Conservation (phyloP, 2,113 vertebrate genomes). For the Tringa solitaria region DNA sequence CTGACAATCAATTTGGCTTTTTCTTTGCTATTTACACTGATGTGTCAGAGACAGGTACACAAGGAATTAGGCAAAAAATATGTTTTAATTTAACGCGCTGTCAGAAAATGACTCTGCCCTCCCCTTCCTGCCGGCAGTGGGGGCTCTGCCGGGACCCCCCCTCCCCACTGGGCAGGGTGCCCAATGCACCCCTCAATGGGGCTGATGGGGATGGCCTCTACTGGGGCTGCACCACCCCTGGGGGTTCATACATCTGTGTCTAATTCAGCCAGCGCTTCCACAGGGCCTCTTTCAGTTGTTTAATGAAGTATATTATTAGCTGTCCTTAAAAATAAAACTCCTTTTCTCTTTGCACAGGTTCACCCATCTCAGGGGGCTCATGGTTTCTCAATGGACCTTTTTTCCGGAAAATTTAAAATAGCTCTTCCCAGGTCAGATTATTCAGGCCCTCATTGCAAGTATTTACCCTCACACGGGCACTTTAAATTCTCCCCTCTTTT, state of each 20-base stretch:
- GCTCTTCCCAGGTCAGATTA: background rate
- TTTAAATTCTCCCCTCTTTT: background rate
- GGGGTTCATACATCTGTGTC: background rate
- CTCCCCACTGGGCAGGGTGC: background rate
- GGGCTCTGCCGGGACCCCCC: background rate
- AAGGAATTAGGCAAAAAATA: background rate
- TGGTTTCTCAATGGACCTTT: background rate
- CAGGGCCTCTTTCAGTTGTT: background rate
- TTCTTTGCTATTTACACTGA: background rate
- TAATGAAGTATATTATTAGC: too few relatives aligned
- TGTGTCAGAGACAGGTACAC: background rate
- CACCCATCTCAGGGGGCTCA: background rate
- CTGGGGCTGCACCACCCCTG: fast-evolving
- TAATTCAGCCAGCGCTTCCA: background rate
- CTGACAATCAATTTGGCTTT: background rate
- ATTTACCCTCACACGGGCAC: background rate
- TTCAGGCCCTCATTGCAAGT: background rate
- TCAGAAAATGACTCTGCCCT: background rate
- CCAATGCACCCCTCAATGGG: fast-evolving
- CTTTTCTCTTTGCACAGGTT: background rate
- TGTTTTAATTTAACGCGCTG: background rate
- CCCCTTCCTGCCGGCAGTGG: fast-evolving
- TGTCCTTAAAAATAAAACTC: background rate
- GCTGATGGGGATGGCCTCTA: fast-evolving
- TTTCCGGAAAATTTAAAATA: background rate